phyloP scores from a whole-genome alignment of 2,113 vertebrate genomes.

The Corydoras sp. region DNA sequence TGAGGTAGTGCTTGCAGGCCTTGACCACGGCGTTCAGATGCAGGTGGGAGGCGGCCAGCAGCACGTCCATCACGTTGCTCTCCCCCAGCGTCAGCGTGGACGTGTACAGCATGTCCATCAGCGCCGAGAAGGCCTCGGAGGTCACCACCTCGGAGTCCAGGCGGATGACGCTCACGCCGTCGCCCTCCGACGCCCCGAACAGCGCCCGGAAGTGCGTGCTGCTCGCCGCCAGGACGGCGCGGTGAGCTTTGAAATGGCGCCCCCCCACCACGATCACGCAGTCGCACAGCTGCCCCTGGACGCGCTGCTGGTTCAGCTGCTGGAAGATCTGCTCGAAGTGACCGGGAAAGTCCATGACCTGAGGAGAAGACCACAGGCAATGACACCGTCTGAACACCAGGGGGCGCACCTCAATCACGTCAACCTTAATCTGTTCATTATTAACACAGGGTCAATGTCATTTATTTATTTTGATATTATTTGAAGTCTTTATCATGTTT shows the following conservation, averaged over 20 bases:
- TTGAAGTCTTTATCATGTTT: too few species aligned
- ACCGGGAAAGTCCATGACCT: constrained; percentile 92
- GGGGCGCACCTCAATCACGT: too few species aligned
- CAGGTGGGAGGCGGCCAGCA: constrained; percentile 90
- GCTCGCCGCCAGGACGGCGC: constrained; percentile 88
- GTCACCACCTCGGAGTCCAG: constrained; percentile 95
- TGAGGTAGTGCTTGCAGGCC: constrained; percentile 96
- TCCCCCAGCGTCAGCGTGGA: constrained; percentile 95
- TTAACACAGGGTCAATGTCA: too few species aligned
- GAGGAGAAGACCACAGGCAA: too few species aligned
- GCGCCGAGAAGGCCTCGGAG: constrained; percentile 88
- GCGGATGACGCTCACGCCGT: constrained; percentile 95
- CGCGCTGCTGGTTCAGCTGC: constrained; percentile 92
- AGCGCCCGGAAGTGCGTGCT: constrained; percentile 95
- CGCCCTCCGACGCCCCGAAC: constrained; percentile 88
- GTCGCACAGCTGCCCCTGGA: constrained; percentile 92
- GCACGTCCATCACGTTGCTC: constrained; percentile 96
- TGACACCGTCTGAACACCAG: too few species aligned
- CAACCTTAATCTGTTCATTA: too few species aligned
- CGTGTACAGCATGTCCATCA: constrained; percentile 98
- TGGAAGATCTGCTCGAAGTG: constrained; percentile 97
- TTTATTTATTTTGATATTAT: too few species aligned
- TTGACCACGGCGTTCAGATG: constrained; percentile 94
- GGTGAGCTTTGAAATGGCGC: constrained; percentile 93
- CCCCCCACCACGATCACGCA: constrained; percentile 92